Evolutionary conservation across 1,140 invertebrate genomes (phyloP), one percentile per base, ranked within the genome.

Genomic region (Pantala flavescens): DNA sequence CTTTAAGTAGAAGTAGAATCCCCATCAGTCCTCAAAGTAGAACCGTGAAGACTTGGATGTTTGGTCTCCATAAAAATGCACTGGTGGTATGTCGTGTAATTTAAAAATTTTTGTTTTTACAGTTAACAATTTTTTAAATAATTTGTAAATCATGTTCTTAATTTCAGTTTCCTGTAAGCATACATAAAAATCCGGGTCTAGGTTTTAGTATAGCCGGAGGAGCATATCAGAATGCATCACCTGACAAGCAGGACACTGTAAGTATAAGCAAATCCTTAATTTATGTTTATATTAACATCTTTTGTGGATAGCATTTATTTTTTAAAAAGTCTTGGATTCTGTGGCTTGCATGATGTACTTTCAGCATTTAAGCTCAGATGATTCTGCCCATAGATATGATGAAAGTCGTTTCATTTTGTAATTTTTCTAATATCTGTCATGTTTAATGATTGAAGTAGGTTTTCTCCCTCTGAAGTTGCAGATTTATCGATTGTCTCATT

Each of bases 61-160:
- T 88, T 79, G 87, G 87, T 43, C 84, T 83, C 7, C 87, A 88
- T 76, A 86, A 83, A 79, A 89, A 88, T 81, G 86, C 85, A 73
- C 87, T 83, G 72, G 87, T 87, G 77, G 85, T 86, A 81, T 79
- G 78, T 79, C 74, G 74, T 70, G 71, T 23, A 72, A 23, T 75
- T 11, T 21, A 72, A 74, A 63, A 73, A 63, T 70, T 71, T 70
- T 43, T 70, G 19, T 74, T 73, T 70, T 77, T n/a, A 23, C 14
- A 43, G 73, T 70, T 74, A 63, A 36, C 73, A 43, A 14, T 76
- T 74, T 72, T 73, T 76, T 75, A 81, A 80, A 77, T 80, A 81
- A 76, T 78, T 81, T 19, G 79, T 78, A n/a, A 78, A 82, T 2
- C 80, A 10, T 71, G 75, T 77, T 74, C 76, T 74, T 55, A 19